These are phyloP conservation scores for Deroplatys truncata DNA, from an alignment of 2,888 invertebrate genomes.

Conservation along the genomic window DNA sequence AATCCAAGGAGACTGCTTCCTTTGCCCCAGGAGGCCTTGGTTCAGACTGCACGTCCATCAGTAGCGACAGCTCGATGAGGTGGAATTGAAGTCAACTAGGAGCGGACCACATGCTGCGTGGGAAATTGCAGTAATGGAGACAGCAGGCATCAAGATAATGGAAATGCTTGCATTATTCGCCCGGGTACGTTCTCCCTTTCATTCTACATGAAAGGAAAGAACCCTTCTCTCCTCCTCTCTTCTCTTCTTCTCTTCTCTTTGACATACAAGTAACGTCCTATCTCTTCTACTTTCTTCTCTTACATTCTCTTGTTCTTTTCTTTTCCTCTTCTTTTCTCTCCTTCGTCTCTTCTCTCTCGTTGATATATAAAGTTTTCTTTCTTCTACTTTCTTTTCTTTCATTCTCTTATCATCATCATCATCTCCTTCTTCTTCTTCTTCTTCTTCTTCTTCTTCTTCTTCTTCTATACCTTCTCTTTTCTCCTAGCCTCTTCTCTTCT, in stretches of 20 bases:
- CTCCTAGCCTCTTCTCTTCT: not conserved
- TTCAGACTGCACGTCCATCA: not conserved
- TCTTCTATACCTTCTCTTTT: not conserved
- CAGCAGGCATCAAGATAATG: not conserved
- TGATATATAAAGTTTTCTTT: not conserved
- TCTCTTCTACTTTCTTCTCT: not conserved
- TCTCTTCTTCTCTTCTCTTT: not conserved
- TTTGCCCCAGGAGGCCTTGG: not conserved
- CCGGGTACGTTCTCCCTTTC: not conserved
- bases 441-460: not conserved
- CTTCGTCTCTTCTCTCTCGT: not conserved
- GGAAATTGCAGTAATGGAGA: not conserved
- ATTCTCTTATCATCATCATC: not conserved
- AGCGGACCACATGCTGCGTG: not conserved
- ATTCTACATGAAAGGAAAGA: not conserved
- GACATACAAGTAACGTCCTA: not conserved
- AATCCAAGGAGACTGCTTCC: not conserved
- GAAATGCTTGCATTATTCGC: not conserved
- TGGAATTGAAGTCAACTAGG: not conserved
- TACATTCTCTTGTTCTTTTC: not conserved
- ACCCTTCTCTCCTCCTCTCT: not conserved
- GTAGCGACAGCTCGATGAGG: no score
- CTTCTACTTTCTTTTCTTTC: not conserved
- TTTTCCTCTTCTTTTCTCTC: not conserved
- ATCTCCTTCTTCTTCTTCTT: not conserved